Evolutionary conservation across 1,140 invertebrate genomes (phyloP), one percentile per base, ranked within the genome.

Genomic region (Papilio aristodemus): DNA sequence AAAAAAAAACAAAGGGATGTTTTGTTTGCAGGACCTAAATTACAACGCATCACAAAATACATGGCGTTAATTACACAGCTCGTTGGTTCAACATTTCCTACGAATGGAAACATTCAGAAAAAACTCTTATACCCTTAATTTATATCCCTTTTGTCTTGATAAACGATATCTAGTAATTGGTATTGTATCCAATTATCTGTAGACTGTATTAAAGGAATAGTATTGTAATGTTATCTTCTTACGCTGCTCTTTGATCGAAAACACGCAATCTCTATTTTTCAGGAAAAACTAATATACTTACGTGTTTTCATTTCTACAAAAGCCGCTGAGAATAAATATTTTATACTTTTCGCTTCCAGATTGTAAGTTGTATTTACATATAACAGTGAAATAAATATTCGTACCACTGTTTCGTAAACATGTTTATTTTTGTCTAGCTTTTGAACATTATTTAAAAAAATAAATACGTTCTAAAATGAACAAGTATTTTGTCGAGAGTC

Each of bases 41-140:
- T 62, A 62, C 59, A 36, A 38, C 27, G 32, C 59, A 62, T 62
- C 59, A 39, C 27, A 38, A 62, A 17, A 62, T 62, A 62, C 59
- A 38, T 19, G 59, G 32, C 59, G 27, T 62, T 62, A 62, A 62
- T 62, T 38, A 39, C 36, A 39, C 59, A 62, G 59, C 59, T 62
- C 59, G 59, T 19, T 62, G 59, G 27, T 62, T 62, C 32, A 41
- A 41, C 39, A 25, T 59, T 32, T 36, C 14, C 27, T 62, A 38
- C 59, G 59, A 62, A 37, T 39, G 4, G 14, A 38, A 62, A 32
- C 43, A 46, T 6, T 14, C 10, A 4, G 43, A 46, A 1, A 4
- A 10, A 54, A 22, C 19, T 54, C 19, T 54, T 54, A 22, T 54
- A 54, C 46, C 46, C 10, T 5, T 6, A 43, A 41, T 41, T n/a